A percentile compares a stretch with the other conserved stretches of the same genome.
Conservation (phyloP, 2,888 invertebrate species). For the Lycocerus yunnanus region DNA sequence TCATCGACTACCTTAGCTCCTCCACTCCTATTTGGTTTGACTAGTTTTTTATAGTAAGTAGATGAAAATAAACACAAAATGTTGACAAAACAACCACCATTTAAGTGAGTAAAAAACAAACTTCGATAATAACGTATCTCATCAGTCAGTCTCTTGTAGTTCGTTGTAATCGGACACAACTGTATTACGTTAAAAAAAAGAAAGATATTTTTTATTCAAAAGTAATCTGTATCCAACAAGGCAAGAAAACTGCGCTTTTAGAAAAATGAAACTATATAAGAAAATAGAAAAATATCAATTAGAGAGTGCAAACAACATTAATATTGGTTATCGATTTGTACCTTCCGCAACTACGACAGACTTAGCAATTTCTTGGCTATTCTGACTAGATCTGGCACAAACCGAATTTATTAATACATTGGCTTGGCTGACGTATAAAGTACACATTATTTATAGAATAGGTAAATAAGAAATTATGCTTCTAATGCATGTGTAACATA, state of each 20-base stretch:
- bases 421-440: neutral
- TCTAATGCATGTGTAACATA: neutral
- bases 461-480: constrained; percentile 1
- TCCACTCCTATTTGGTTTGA: too few relatives aligned
- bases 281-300: neutral
- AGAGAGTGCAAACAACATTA: neutral
- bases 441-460: constrained; percentile 7
- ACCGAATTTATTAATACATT: constrained; percentile 5
- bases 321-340: neutral
- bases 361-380: constrained; percentile 7
- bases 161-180: too few relatives aligned
- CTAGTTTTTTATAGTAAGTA: too few relatives aligned
- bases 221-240: neutral
- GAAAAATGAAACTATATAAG: neutral
- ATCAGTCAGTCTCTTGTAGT: too few relatives aligned
- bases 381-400: constrained; percentile 17
- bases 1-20: too few relatives aligned
- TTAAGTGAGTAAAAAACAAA: too few relatives aligned
- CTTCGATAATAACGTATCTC: too few relatives aligned
- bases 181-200: too few relatives aligned
- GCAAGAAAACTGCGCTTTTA: neutral
- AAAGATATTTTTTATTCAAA: too few relatives aligned
- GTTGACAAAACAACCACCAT: too few relatives aligned
- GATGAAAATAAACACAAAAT: too few relatives aligned
- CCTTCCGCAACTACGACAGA: neutral